Base-by-base conservation (phyloP, 2,888 invertebrate species). In the Erannis defoliaria region DNA sequence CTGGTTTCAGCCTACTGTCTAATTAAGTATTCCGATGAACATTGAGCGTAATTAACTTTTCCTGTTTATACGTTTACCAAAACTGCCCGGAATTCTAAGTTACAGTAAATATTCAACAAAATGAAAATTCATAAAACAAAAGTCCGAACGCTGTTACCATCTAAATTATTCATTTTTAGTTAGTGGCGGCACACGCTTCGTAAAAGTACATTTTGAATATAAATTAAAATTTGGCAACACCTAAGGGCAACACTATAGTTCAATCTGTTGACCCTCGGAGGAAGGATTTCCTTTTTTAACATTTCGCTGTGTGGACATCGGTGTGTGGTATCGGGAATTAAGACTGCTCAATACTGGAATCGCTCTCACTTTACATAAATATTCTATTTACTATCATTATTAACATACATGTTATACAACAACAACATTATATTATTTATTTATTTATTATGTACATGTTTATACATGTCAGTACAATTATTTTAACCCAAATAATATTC, bases 101-200 rank as follows among this genome's bases (percentile, higher is more conserved):
- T 43, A 37, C 6, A 42, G 54, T 37, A 45, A 55, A 55, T 43
- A 35, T 45, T 45, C 43, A 33, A 23, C 21, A 45, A 55, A 23
- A 55, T 55, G 45, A 45, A 55, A 55, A 55, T 55, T 55, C 55
- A 35, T 55, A 45, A 55, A 54, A 54, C 43, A 43, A 54, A 37
- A 55, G 35, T 23, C 14, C 12, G n/a, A 35, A 54, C 35, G 35
- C 26, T 42, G 42, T 53, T 43, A 35, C 33, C 23, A 23, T 5
- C 43, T 54, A 54, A 54, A 55, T 55, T 35, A 55, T 55, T 55
- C 45, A 55, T 45, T 46, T 43, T 46, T 26, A 51, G 40, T 29
- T 53, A 42, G 53, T 42, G 38, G 53, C 16, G 26, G 18, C 38
- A 38, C 38, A 51, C 19, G 23, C 23, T 26, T 38, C 21, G 33